Evolutionary conservation across 2,888 invertebrate genomes (phyloP).

Genomic region (Amphipoea lucens): DNA sequence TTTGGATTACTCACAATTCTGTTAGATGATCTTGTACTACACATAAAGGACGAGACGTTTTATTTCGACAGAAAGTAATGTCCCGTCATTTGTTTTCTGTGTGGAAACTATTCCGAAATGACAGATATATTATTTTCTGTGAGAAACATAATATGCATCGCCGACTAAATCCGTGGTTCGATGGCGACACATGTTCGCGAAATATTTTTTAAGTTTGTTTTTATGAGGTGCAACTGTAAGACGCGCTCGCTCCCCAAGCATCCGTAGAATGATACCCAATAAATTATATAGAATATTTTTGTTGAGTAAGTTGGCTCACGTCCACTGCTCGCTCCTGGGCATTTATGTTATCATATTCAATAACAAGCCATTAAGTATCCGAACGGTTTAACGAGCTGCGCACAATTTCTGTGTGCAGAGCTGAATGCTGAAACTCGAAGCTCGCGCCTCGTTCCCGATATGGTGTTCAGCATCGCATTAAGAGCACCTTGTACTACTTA

Average conservation of each 20-base stretch:
- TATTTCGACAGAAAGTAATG: constrained; percentile 77
- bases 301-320: constrained; percentile 85
- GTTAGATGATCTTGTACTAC: constrained; percentile 66
- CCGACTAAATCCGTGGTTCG: constrained; percentile 75
- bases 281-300: constrained; percentile 89
- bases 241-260: constrained; percentile 81
- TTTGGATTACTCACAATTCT: constrained; percentile 54
- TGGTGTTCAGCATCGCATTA: constrained; percentile 73
- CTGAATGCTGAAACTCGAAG: constrained; percentile 61
- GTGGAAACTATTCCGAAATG: constrained; percentile 78
- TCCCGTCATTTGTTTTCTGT: constrained; percentile 74
- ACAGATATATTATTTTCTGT: constrained; percentile 78
- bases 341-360: constrained; percentile 78
- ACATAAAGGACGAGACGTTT: constrained; percentile 71
- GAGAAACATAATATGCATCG: constrained; percentile 78
- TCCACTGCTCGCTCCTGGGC: constrained; percentile 83
- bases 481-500: constrained; percentile 76
- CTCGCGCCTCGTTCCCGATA: constrained; percentile 70
- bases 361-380: constrained; percentile 76
- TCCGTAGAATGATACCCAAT: constrained; percentile 87
- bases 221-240: constrained; percentile 88
- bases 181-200: constrained; percentile 77
- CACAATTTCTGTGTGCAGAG: constrained; percentile 62
- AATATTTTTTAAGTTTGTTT: constrained; percentile 86
- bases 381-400: constrained; percentile 66